phyloP scores from a whole-genome alignment of 2,888 invertebrate species.

The Cyclophora albipunctata region DNA sequence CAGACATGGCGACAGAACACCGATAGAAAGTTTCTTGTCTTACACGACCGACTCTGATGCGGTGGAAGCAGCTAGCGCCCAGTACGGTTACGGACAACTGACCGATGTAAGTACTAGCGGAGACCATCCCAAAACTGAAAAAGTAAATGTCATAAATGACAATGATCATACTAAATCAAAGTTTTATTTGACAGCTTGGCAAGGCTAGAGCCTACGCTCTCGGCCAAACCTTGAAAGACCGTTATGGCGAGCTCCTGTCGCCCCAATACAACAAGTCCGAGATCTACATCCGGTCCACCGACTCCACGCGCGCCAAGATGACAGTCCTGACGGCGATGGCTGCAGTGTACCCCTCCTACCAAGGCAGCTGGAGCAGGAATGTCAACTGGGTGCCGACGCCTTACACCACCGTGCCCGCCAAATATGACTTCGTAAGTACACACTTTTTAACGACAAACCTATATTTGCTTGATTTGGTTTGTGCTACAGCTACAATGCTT shows the following conservation, averaged over 20 bases:
- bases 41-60: conserved; percentile 21
- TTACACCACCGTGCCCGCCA: conserved; percentile 33
- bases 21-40: conserved; percentile 10
- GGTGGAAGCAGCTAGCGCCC: conserved; percentile 13
- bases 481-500: too few relatives aligned
- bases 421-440: conserved; percentile 38
- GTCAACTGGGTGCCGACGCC: conserved; percentile 39
- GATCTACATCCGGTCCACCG: conserved; percentile 42
- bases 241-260: conserved; percentile 33
- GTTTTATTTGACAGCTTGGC: conserved; percentile 23
- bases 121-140: background rate
- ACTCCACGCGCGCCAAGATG: conserved; percentile 43
- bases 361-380: conserved; percentile 27
- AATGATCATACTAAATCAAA: background rate
- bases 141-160: background rate
- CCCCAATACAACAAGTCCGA: conserved; percentile 35
- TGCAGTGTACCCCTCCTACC: conserved; percentile 28
- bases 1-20: conserved; percentile 40
- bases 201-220: conserved; percentile 26
- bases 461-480: too few relatives aligned
- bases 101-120: conserved; percentile 28
- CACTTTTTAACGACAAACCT: too few relatives aligned
- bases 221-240: conserved; percentile 27
- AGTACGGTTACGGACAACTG: conserved; percentile 38
- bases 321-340: conserved; percentile 36